Evolutionary conservation across 2,888 invertebrate genomes (phyloP), one percentile per base, ranked within the genome.

Genomic region (Allacma fusca): DNA sequence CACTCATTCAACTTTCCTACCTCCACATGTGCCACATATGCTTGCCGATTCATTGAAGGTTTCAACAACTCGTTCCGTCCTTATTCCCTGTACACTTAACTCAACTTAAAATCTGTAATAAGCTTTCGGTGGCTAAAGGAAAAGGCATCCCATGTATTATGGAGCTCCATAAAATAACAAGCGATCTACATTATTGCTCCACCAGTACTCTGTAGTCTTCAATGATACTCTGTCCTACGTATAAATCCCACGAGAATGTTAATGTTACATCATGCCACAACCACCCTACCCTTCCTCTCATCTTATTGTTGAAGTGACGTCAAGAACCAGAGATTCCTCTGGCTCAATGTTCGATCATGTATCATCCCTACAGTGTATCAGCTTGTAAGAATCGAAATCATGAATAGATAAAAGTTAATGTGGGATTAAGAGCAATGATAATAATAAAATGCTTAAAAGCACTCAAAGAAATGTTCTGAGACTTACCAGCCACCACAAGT

Each of bases 401-500:
- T 34, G 34, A 34, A n/a, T 50, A 50, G 50, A 50, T 50, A 50
- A 50, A 50, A 50, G 50, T 50, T 50, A 50, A 50, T 50, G 50
- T 50, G 50, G 50, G 50, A 50, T 50, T 50, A 50, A 50, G 50
- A 50, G 50, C 9, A 40, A 40, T 40, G 40, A 50, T 12, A 50
- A 50, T 19, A 16, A 50, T 50, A 50, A 50, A 50, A 50, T 1
- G 50, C 19, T 50, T 50, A 50, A 50, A 50, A 50, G 50, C 50
- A 50, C 50, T 50, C n/a, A 19, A 50, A 16, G 16, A 16, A 2
- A 4, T 50, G 50, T 50, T 9, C 9, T 34, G 34, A 9, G 34
- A n/a, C 77, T 81, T 78, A 83, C 83, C 83, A 44, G 78, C 76
- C 65, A 83, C 82, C 62, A 83, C 79, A 21, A 84, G 81, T 23